Percentiles rank a stretch among this genome's conserved stretches.
Conservation (phyloP, 2,113 vertebrate species). For the Tupaia tana region DNA sequence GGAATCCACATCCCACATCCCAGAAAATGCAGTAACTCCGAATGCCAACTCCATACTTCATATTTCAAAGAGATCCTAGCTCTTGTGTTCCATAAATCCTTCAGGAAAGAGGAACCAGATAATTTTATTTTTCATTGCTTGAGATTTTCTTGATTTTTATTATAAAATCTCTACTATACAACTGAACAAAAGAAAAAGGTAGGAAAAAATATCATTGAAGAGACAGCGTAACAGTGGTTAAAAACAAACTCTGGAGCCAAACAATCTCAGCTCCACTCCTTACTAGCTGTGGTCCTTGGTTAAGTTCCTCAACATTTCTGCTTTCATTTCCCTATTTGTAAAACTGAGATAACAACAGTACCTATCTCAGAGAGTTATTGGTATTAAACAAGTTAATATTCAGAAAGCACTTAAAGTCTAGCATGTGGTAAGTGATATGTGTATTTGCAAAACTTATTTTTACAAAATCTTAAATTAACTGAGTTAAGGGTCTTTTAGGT, state of each 20-base stretch:
- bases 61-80: background rate
- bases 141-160: slow-evolving; percentile 67
- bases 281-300: background rate
- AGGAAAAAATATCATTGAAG: background rate
- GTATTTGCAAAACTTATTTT: background rate
- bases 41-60: background rate
- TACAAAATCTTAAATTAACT: slow-evolving; percentile 37
- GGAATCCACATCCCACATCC: background rate
- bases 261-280: background rate
- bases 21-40: background rate
- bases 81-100: background rate
- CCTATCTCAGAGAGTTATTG: slow-evolving; percentile 17
- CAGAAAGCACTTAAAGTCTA: slow-evolving; percentile 29
- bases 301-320: background rate
- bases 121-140: slow-evolving; percentile 35
- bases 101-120: slow-evolving; percentile 17
- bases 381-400: slow-evolving; percentile 4
- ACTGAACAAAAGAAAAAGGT: slow-evolving; percentile 24
- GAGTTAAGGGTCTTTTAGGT: slow-evolving; percentile 48
- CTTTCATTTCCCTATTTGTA: background rate
- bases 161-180: slow-evolving; percentile 66
- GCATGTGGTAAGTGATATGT: background rate
- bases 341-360: background rate
- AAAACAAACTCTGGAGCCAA: slow-evolving; percentile 30
- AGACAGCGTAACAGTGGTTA: slow-evolving; percentile 26